Evolutionary conservation across 2,888 invertebrate species (phyloP).

Genomic region (Kuschelorhynchus macadamiae): DNA sequence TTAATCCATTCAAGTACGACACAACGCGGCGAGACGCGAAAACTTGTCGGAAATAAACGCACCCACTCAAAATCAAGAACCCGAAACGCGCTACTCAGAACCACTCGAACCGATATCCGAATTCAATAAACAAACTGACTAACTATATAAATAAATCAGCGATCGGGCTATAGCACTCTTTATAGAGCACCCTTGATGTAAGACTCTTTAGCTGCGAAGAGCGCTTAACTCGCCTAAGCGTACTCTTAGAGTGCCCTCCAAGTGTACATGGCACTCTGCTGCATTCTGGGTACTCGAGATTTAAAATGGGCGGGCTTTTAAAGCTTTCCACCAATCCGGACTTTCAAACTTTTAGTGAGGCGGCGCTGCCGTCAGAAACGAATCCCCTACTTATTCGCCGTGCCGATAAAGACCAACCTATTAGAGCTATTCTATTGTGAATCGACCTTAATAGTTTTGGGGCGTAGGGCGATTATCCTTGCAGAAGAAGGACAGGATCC

Average conservation of each 20-base stretch:
- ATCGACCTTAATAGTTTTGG: slow-evolving; percentile 57
- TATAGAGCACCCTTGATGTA: slow-evolving; percentile 69
- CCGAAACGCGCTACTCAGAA: slow-evolving; percentile 60
- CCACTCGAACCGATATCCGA: slow-evolving; percentile 67
- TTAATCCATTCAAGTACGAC: slow-evolving; percentile 49
- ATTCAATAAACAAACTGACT: slow-evolving; percentile 71
- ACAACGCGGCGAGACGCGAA: slow-evolving; percentile 49
- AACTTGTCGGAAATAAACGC: slow-evolving; percentile 50
- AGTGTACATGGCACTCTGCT: slow-evolving; percentile 70
- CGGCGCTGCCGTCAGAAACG: slow-evolving; percentile 25
- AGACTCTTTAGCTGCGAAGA: slow-evolving; percentile 70
- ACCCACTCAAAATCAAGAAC: slow-evolving; percentile 59
- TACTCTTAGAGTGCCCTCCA: slow-evolving; percentile 70
- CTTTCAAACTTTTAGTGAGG: slow-evolving; percentile 29
- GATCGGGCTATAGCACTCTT: slow-evolving; percentile 70
- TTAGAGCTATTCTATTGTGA: slow-evolving; percentile 12
- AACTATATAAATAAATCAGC: slow-evolving; percentile 71
- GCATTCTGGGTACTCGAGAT: slow-evolving; percentile 67
- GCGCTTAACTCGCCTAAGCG: slow-evolving; percentile 71
- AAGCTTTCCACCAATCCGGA: slow-evolving; percentile 25
- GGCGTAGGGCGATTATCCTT: slow-evolving; percentile 54
- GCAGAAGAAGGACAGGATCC: slow-evolving; percentile 15
- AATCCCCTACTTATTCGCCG: slow-evolving; percentile 17
- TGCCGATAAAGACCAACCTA: slow-evolving; percentile 38
- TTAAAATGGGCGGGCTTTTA: slow-evolving; percentile 57